Evolutionary conservation across 2,888 invertebrate genomes (phyloP).

Genomic region (Campoplex nolae): DNA sequence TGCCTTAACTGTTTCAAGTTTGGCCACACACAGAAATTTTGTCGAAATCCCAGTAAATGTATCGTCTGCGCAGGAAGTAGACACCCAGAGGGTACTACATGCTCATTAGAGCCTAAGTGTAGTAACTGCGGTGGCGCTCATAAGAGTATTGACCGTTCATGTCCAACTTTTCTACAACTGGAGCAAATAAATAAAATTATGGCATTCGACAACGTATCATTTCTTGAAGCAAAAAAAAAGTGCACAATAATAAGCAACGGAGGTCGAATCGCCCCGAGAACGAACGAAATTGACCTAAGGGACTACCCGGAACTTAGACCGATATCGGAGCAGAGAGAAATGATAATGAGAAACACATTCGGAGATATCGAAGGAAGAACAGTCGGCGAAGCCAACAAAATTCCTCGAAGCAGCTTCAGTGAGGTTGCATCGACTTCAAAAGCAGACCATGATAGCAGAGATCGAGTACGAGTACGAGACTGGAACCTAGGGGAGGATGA

Average conservation of each 20-base stretch:
- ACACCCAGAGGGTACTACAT: constrained; percentile 1
- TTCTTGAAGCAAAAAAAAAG: constrained; percentile 30
- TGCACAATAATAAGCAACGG: background rate
- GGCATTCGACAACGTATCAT: constrained; percentile 28
- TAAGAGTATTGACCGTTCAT: constrained; percentile 1
- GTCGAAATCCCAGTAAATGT: constrained; percentile 6
- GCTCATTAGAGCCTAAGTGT: background rate
- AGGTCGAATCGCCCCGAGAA: background rate
- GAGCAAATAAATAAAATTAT: constrained; percentile 31
- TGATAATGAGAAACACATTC: background rate
- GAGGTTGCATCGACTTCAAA: background rate
- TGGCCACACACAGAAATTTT: constrained; percentile 29
- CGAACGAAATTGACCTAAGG: background rate
- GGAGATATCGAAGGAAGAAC: constrained; percentile 14
- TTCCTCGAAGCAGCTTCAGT: background rate
- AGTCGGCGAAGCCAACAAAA: background rate
- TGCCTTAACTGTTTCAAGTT: constrained; percentile 28
- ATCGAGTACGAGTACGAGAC: background rate
- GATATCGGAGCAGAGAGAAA: background rate
- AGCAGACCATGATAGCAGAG: background rate
- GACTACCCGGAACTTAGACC: constrained; percentile 18
- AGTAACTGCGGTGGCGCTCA: constrained; percentile 18
- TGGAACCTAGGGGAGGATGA: background rate
- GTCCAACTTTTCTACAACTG: background rate
- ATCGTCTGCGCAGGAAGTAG: background rate